Base-by-base conservation (phyloP, 2,888 invertebrate genomes). In the Zygaena filipendulae region DNA sequence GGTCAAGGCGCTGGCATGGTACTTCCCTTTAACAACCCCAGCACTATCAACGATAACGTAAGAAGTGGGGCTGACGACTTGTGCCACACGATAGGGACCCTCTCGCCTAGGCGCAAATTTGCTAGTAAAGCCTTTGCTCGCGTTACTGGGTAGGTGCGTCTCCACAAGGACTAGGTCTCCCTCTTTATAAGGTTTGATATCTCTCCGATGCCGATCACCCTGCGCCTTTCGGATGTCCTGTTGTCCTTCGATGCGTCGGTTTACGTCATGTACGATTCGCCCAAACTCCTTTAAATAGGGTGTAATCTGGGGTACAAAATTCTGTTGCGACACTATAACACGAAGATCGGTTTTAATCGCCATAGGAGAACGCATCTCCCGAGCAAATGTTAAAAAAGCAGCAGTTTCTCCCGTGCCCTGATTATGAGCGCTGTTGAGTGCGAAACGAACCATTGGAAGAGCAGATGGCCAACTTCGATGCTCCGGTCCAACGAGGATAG, bases 321-420 rank as follows among this genome's bases (percentile, higher is more conserved):
- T 43, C 7, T 40, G 36, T 8, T 30, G 18, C 5, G 25, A 20
- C 3, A 37, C 10, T 3, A 39, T 32, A 1, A 30, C 23, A 7
- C 35, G 25, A 6, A 35, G 21, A 14, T 43, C 40, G 11, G 11
- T 16, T 5, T 24, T 23, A 2, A 22, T 32, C 2, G 30, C 35
- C 2, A 36, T 12, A 2, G 45, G 43, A 3, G 43, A 33, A 5
- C 45, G 19, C 4, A 51, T 13, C 19, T 53, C 48, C n/a, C 45
- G 29, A 1, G 36, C 50, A 23, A 52, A 48, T 2, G 39, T 46
- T 7, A 50, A 27, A 16, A 42, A 48, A 1, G 50, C 44, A 1
- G 50, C 38, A 1, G 40, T 37, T 6, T 23, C 27, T 0, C 45
- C 43, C 3, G 45, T 47, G 1, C 37, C 27, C 2, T 16, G 12